phyloP scores from a whole-genome alignment of 2,888 invertebrate species.

The Sylvicola cinctus region DNA sequence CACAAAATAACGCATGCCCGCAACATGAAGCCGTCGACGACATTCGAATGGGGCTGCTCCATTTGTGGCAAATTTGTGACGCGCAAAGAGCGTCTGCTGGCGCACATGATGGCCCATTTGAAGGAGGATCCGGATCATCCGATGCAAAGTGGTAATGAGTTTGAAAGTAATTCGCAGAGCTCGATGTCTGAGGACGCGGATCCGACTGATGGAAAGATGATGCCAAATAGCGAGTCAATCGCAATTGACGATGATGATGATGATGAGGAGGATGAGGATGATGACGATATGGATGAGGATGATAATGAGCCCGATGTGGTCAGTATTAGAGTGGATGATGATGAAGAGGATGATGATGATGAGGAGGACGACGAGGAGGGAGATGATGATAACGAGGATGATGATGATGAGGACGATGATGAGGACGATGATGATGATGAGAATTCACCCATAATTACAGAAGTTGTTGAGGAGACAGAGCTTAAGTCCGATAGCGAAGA shows the following conservation, averaged over 20 bases:
- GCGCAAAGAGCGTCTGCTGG: conserved; percentile 23
- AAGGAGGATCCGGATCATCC: conserved; percentile 11
- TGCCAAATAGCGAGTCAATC: conserved; percentile 1
- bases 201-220: neutral
- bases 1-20: conserved; percentile 23
- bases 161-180: conserved; percentile 11
- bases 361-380: conserved; percentile 4
- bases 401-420: conserved; percentile 1
- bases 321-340: conserved; percentile 7
- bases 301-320: neutral
- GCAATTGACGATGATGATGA: conserved; percentile 10
- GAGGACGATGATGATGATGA: conserved; percentile 6
- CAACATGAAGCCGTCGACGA: conserved; percentile 19
- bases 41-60: conserved; percentile 26
- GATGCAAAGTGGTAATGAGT: conserved; percentile 6
- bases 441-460: conserved; percentile 10
- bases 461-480: conserved; percentile 8
- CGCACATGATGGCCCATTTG: conserved; percentile 23
- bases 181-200: conserved; percentile 6
- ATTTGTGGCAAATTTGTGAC: conserved; percentile 24
- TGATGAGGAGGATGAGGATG: conserved; percentile 8
- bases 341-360: conserved; percentile 8
- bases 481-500: conserved; percentile 8
- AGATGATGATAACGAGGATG: conserved; percentile 2
- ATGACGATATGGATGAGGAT: conserved; percentile 8